phyloP scores from a whole-genome alignment of 37 sponge, comb jelly and placozoan genomes.

The Cliona cf. orientalis region DNA sequence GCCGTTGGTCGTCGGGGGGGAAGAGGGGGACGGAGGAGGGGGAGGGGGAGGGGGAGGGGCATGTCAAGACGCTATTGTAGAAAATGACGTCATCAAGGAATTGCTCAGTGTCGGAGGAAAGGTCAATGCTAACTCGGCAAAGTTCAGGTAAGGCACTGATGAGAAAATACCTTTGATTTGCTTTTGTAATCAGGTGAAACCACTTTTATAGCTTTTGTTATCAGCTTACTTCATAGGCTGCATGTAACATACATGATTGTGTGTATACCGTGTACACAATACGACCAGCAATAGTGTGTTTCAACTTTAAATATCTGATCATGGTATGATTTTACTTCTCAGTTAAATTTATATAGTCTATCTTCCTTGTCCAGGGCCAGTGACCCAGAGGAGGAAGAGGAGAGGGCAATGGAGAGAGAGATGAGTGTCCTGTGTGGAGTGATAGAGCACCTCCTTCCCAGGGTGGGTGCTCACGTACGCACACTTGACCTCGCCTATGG shows the following conservation, averaged over 20 bases:
- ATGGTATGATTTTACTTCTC: too few relatives aligned
- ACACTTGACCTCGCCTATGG: slow-evolving; percentile 72
- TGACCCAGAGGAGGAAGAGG: neutral
- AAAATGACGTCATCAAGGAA: slow-evolving; percentile 39
- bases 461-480: slow-evolving; percentile 60
- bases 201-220: too few relatives aligned
- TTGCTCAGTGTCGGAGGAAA: slow-evolving; percentile 40
- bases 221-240: too few relatives aligned
- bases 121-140: slow-evolving; percentile 47
- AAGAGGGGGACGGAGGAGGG: neutral
- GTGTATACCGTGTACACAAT: too few relatives aligned
- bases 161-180: too few relatives aligned
- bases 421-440: slow-evolving; percentile 55
- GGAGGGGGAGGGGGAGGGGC: neutral
- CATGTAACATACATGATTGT: too few relatives aligned
- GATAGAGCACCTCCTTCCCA: slow-evolving; percentile 66
- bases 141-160: slow-evolving; percentile 22
- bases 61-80: slow-evolving; percentile 7
- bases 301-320: too few relatives aligned
- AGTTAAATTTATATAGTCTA: too few relatives aligned
- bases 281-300: too few relatives aligned
- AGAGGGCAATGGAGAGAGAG: slow-evolving; percentile 9
- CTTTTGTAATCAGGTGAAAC: too few relatives aligned
- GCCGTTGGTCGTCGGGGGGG: neutral
- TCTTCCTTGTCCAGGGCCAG: neutral